Evolutionary conservation across 2,797 vertebrate species (phyloP).

Genomic region (Lindbergichthys nudifrons): DNA sequence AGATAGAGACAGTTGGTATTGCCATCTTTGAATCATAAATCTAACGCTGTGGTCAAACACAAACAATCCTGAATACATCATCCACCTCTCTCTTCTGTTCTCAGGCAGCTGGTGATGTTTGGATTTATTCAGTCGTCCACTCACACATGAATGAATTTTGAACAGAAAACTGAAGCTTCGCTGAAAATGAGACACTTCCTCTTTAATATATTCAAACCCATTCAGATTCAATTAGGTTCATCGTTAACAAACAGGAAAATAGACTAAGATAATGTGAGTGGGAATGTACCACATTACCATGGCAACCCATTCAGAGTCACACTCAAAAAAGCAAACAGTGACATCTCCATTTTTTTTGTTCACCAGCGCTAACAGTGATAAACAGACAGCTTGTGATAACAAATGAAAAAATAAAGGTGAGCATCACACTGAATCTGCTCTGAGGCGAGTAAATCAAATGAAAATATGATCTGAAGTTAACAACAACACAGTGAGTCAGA

Average conservation of each 20-base stretch:
- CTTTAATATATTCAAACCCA: conserved; percentile 51
- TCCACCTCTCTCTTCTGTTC: conserved; percentile 29
- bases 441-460: conserved; percentile 8
- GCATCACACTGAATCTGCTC: conserved; percentile 22
- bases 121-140: conserved; percentile 36
- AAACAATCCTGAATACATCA: conserved; percentile 33
- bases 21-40: conserved; percentile 42
- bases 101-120: conserved; percentile 33
- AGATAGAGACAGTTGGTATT: conserved; percentile 30
- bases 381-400: conserved; percentile 28
- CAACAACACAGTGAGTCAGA: conserved; percentile 21
- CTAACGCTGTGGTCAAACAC: conserved; percentile 37
- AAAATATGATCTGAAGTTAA: conserved; percentile 36
- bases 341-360: conserved; percentile 49
- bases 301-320: conserved; percentile 63
- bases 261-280: conserved; percentile 17
- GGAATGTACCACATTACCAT: conserved; percentile 60
- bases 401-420: conserved; percentile 36
- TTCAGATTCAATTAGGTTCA: conserved; percentile 47
- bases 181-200: conserved; percentile 27
- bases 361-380: conserved; percentile 31
- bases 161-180: conserved; percentile 35
- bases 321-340: conserved; percentile 43
- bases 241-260: conserved; percentile 38
- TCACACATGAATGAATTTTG: conserved; percentile 35